A percentile compares a stretch with the other conserved stretches of the same genome.
These are phyloP conservation scores for Thamnaconus septentrionalis DNA, from an alignment of 2,113 vertebrate genomes.

Conservation along the genomic window DNA sequence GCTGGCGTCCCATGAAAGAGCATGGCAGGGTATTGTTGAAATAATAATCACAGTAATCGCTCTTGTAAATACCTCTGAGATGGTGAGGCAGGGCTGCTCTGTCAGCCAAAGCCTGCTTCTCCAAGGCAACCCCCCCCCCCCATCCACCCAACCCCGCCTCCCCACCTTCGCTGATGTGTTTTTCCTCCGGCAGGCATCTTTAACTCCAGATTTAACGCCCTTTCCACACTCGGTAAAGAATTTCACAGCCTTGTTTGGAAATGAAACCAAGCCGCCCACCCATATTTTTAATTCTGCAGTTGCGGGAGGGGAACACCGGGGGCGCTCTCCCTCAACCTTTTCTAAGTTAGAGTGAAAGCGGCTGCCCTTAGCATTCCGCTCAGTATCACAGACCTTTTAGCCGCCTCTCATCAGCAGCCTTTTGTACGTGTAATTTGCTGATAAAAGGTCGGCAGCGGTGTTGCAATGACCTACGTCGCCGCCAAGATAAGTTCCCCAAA, in stretches of 20 bases:
- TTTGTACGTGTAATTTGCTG: slow-evolving; percentile 40
- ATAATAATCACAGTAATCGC: slow-evolving; percentile 80
- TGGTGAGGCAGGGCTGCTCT: slow-evolving; percentile 62
- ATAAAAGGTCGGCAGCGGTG: slow-evolving; percentile 44
- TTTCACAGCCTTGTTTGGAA: slow-evolving; percentile 18
- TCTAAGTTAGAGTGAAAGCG: too few species aligned
- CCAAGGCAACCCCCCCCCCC: slow-evolving; percentile 51
- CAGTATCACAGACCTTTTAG: background rate
- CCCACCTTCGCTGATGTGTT: slow-evolving; percentile 1
- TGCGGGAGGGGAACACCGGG: slow-evolving; percentile 19
- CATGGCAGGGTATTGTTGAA: slow-evolving; percentile 81
- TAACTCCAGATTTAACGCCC: slow-evolving; percentile 52
- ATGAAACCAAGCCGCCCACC: background rate
- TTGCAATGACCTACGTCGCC: slow-evolving; percentile 32
- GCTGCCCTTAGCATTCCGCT: too few species aligned
- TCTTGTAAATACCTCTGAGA: slow-evolving; percentile 79
- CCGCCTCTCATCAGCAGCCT: slow-evolving; percentile 37
- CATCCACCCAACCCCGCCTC: slow-evolving; percentile 47
- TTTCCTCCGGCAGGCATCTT: slow-evolving; percentile 56
- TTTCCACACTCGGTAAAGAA: slow-evolving; percentile 31
- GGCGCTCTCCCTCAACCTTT: background rate
- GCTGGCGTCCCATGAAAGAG: slow-evolving; percentile 83
- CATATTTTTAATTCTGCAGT: background rate
- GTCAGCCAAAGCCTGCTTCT: slow-evolving; percentile 64
- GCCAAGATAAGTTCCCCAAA: slow-evolving; percentile 49